Conservation (phyloP, 2,888 invertebrate species). For the Troglohyphantes excavatus region DNA sequence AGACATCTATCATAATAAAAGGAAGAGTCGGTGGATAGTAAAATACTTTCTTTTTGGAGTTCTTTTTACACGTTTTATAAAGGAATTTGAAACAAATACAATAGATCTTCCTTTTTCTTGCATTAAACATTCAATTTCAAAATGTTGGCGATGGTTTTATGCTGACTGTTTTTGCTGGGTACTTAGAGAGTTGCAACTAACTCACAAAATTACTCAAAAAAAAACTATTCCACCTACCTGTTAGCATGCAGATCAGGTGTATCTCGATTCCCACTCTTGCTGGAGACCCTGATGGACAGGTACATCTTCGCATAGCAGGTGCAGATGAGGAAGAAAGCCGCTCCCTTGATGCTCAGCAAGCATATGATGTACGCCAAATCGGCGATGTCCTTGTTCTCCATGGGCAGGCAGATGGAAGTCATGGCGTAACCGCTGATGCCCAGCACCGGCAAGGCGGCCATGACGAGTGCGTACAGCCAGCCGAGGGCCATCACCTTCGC, state of each 20-base stretch:
- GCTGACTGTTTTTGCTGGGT: too few relatives aligned
- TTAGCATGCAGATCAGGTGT: conserved; percentile 65
- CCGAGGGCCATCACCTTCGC: conserved; percentile 89
- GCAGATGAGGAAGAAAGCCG: conserved; percentile 92
- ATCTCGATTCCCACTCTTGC: conserved; percentile 46
- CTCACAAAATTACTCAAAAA: too few relatives aligned
- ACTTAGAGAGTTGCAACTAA: too few relatives aligned
- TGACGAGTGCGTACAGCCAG: conserved; percentile 89
- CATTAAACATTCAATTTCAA: too few relatives aligned
- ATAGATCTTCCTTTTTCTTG: too few relatives aligned
- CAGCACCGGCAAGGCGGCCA: conserved; percentile 88
- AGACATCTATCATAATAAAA: too few relatives aligned
- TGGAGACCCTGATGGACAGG: conserved; percentile 85
- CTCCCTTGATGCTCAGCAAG: conserved; percentile 89
- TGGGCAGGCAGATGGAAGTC: conserved; percentile 94
- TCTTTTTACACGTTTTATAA: too few relatives aligned
- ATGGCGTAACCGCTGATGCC: conserved; percentile 94
- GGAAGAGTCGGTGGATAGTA: too few relatives aligned
- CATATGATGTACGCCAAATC: conserved; percentile 89
- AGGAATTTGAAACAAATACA: too few relatives aligned
- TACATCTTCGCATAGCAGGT: conserved; percentile 93
- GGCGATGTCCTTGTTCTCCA: conserved; percentile 88
- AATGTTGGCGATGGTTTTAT: too few relatives aligned
- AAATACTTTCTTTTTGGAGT: too few relatives aligned
- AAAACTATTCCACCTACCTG: conserved; percentile 52